Evolutionary conservation across 2,797 vertebrate species (phyloP), one percentile per base, ranked within the genome.

Genomic region (Toxotes lorentzi): DNA sequence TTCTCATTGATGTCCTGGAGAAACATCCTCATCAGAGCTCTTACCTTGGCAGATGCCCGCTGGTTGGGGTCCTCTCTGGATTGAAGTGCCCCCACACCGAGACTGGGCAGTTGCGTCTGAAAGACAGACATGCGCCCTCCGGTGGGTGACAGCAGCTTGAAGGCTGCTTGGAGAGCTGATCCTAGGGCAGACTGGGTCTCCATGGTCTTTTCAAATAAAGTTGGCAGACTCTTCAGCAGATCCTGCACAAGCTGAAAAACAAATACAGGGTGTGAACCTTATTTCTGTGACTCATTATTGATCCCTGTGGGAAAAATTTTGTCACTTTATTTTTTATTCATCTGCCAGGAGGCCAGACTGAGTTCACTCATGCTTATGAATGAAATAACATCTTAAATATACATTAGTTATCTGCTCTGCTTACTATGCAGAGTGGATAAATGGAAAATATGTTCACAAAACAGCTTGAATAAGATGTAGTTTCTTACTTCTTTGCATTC

Each of bases 131-230:
- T 95, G 73, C 98, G 96, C 21, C 98, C 98, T 68, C 98, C 98
- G 10, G 97, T 98, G 80, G 97, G 96, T 9, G 97, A 97, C 92
- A 98, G 95, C 88, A 99, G 92, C 88, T 99, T 99, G 88, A 97
- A 99, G 76, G 97, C 97, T 57, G 97, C 96, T 90, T 98, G 98
- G 82, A 99, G 92, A 0, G 97, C 97, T 70, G 98, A 97, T 58
- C 98, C 98, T 88, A 99, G 91, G 59, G 97, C 97, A 64, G 97
- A 98, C 81, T 98, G 97, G 16, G 98, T 99, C 95, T 99, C 98
- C 95, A 97, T 95, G 11, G 97, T 97, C 88, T 97, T 97, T 62
- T 94, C 93, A 89, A 99, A 99, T 94, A 99, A 96, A 89, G 93
- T 96, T 1, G 98, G 98, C 87, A 99, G 91, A 68, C 93, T 95